These are phyloP conservation scores for Aplocera efformata DNA, from an alignment of 2,888 invertebrate genomes.

Conservation along the genomic window DNA sequence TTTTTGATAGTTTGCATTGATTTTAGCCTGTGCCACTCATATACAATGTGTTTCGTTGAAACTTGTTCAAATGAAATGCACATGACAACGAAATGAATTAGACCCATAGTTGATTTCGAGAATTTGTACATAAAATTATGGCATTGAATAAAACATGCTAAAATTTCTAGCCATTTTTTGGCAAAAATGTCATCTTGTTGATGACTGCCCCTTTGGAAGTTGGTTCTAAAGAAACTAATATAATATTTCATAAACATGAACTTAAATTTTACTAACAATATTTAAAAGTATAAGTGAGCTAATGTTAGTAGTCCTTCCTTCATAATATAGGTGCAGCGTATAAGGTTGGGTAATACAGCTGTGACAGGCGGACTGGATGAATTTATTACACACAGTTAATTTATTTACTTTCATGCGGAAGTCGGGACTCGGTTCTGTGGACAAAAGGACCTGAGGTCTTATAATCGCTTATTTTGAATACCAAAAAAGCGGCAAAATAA, in stretches of 20 bases:
- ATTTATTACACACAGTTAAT: constrained; percentile 31
- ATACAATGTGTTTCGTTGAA: constrained; percentile 1
- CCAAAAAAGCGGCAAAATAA: neutral
- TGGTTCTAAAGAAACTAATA: too few species aligned
- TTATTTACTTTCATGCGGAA: constrained; percentile 26
- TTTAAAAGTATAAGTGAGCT: too few species aligned
- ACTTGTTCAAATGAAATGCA: too few species aligned
- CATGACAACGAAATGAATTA: too few species aligned
- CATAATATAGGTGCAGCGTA: constrained; percentile 18
- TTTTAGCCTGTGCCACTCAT: neutral
- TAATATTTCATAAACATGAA: too few species aligned
- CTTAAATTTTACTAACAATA: too few species aligned
- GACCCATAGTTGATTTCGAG: too few species aligned
- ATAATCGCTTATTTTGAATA: constrained; percentile 4
- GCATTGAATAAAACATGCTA: too few species aligned
- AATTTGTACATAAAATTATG: too few species aligned
- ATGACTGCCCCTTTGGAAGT: too few species aligned
- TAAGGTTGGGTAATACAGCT: constrained; percentile 25
- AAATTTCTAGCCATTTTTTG: too few species aligned
- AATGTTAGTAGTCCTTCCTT: neutral
- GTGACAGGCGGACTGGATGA: constrained; percentile 29
- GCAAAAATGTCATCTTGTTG: too few species aligned
- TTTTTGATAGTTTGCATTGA: neutral
- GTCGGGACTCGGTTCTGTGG: constrained; percentile 14
- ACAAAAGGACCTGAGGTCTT: constrained; percentile 11